phyloP scores from a whole-genome alignment of 2,888 invertebrate species.

The Argyresthia albistria region DNA sequence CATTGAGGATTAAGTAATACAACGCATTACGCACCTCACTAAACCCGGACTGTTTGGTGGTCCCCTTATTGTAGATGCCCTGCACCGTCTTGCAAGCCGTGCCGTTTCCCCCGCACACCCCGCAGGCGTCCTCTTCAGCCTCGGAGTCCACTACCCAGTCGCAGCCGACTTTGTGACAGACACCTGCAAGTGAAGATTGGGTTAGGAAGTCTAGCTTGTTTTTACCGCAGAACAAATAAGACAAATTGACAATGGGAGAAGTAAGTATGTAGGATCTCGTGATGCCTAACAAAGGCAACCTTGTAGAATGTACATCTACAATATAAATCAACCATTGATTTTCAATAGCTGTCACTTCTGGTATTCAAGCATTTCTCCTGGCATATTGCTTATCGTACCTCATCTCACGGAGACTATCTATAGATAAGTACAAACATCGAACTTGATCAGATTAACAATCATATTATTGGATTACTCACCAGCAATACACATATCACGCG shows the following conservation, averaged over 20 bases:
- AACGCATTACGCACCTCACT: slow-evolving; percentile 50
- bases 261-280: no score
- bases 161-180: slow-evolving; percentile 88
- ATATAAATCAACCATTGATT: no score
- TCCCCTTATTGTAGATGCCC: slow-evolving; percentile 78
- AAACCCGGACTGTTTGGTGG: slow-evolving; percentile 68
- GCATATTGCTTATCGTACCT: no score
- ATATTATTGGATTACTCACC: slow-evolving; percentile 32
- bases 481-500: slow-evolving; percentile 86
- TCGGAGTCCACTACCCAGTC: slow-evolving; percentile 90
- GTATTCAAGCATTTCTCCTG: no score
- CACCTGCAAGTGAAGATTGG: slow-evolving; percentile 25
- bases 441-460: neutral
- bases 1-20: no score
- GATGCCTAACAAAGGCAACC: no score
- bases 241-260: no score
- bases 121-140: slow-evolving; percentile 86
- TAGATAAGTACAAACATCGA: no score
- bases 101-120: slow-evolving; percentile 88
- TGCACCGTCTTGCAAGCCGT: slow-evolving; percentile 84
- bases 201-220: neutral
- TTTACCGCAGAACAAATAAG: no score
- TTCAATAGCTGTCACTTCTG: no score
- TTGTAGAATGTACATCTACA: no score
- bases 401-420: no score